Percentiles rank a stretch among this genome's conserved stretches.
These are phyloP conservation scores for Turritopsis rubra DNA, from an alignment of 30 jellyfish, hydroid and myxozoan genomes.

Conservation along the genomic window DNA sequence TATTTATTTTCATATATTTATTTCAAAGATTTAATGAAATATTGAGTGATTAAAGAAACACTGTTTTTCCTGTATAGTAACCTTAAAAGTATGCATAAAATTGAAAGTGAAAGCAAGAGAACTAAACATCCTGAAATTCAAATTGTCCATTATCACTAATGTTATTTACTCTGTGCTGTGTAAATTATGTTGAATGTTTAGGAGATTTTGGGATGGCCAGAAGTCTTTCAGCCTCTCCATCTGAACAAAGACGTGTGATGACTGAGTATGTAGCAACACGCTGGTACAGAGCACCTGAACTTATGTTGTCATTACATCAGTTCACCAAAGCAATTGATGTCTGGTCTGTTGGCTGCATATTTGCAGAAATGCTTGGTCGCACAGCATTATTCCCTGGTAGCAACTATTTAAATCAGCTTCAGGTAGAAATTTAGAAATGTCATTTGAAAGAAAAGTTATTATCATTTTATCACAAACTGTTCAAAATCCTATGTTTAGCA, in stretches of 20 bases:
- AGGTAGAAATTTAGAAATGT: constrained; percentile 36
- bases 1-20: too few relatives aligned
- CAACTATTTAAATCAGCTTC: constrained; percentile 79
- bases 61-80: too few relatives aligned
- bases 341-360: constrained; percentile 96
- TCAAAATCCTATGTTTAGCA: too few relatives aligned
- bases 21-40: too few relatives aligned
- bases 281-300: constrained; percentile 98
- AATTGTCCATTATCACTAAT: too few relatives aligned
- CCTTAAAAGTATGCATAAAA: too few relatives aligned
- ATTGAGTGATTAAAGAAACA: too few relatives aligned
- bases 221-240: constrained; percentile 78
- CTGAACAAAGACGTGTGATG: constrained; percentile 83
- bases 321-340: constrained; percentile 81
- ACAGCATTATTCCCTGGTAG: constrained; percentile 88
- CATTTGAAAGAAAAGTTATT: too few relatives aligned
- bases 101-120: too few relatives aligned
- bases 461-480: too few relatives aligned
- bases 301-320: constrained; percentile 87
- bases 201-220: constrained; percentile 98
- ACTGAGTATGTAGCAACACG: constrained; percentile 96
- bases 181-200: background rate
- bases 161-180: too few relatives aligned
- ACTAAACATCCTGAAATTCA: too few relatives aligned
- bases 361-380: constrained; percentile 92